These are phyloP conservation scores for Drosophila orena DNA, from an alignment of 1,140 invertebrate species.

Conservation along the genomic window DNA sequence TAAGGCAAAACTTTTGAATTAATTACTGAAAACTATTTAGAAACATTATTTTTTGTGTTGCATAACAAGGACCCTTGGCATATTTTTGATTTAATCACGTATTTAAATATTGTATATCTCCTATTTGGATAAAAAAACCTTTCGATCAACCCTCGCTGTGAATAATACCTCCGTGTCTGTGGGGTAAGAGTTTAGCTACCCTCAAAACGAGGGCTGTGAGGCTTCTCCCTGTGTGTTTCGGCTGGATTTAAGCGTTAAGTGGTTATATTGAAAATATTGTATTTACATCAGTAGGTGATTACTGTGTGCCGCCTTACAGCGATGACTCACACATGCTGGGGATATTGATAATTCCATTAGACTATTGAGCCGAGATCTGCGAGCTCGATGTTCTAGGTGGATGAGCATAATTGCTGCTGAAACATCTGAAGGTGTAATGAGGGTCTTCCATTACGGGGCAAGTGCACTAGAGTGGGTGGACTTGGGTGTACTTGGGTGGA, in stretches of 20 bases:
- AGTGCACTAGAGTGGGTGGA: slow-evolving; percentile 35
- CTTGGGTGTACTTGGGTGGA: background rate
- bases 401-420: slow-evolving; percentile 70
- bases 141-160: slow-evolving; percentile 19
- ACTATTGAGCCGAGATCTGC: slow-evolving; percentile 69
- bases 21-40: too few relatives aligned
- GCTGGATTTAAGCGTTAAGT: slow-evolving; percentile 82
- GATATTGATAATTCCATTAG: slow-evolving; percentile 83
- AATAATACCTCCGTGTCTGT: slow-evolving; percentile 10
- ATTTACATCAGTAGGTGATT: slow-evolving; percentile 84
- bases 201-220: slow-evolving; percentile 38
- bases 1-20: too few relatives aligned
- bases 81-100: too few relatives aligned
- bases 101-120: too few relatives aligned
- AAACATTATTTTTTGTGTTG: too few relatives aligned
- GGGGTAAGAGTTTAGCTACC: slow-evolving; percentile 49
- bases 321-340: slow-evolving; percentile 68
- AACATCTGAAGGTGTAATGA: slow-evolving; percentile 66
- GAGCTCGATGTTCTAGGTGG: slow-evolving; percentile 49
- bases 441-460: slow-evolving; percentile 36
- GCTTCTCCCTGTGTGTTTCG: slow-evolving; percentile 48
- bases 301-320: slow-evolving; percentile 50
- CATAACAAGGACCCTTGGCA: too few relatives aligned
- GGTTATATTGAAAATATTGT: slow-evolving; percentile 84
- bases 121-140: background rate